Evolutionary conservation across 2,797 vertebrate genomes (phyloP).

Genomic region (Agapornis canus): DNA sequence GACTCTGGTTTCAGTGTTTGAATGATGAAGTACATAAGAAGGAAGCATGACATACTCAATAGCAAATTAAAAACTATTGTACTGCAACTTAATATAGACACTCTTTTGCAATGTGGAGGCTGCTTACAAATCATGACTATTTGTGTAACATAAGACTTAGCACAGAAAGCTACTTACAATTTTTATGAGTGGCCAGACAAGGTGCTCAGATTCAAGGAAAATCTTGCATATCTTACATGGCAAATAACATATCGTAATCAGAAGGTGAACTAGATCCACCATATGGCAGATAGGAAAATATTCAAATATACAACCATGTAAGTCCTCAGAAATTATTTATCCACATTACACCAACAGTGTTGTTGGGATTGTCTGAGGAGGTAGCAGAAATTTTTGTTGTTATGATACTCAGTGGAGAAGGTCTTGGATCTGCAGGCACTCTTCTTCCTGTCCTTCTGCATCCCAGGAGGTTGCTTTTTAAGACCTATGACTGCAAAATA

Average conservation of each 20-base stretch:
- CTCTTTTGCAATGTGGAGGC: background rate
- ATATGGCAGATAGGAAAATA: background rate
- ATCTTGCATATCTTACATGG: background rate
- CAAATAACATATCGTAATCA: background rate
- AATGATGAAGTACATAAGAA: background rate
- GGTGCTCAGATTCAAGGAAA: background rate
- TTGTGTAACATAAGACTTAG: background rate
- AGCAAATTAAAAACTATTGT: background rate
- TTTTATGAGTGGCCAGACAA: background rate
- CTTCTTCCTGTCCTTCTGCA: background rate
- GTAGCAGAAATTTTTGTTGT: background rate
- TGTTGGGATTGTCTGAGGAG: fast-evolving
- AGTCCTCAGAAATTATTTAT: background rate
- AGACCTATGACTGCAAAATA: background rate
- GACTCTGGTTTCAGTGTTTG: background rate
- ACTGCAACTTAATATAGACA: background rate
- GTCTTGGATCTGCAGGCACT: background rate
- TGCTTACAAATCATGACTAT: background rate
- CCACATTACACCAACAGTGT: background rate
- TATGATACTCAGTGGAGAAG: background rate
- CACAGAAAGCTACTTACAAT: background rate
- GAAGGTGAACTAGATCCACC: background rate
- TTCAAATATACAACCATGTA: fast-evolving
- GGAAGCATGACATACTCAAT: background rate
- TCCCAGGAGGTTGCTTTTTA: background rate